Percentiles rank a stretch among this genome's conserved stretches.
These are phyloP conservation scores for Rhinolophus sinicus DNA, from an alignment of 2,113 vertebrate species.

Conservation along the genomic window DNA sequence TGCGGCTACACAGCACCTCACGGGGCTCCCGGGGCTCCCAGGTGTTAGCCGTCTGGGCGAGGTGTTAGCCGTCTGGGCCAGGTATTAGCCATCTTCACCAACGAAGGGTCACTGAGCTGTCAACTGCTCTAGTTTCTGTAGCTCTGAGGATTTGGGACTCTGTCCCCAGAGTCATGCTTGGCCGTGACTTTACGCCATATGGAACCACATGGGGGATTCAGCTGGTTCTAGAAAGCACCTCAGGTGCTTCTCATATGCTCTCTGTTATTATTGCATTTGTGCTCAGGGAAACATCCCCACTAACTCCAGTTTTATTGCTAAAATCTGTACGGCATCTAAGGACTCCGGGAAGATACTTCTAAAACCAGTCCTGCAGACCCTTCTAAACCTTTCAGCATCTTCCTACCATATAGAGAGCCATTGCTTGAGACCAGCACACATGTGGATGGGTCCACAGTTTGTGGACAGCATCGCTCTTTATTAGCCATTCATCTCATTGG, in stretches of 20 bases:
- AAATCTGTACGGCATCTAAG: not conserved
- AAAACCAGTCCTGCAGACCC: not conserved
- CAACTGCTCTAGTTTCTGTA: not conserved
- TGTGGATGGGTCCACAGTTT: not conserved
- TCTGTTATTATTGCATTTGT: not conserved
- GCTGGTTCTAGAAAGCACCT: not conserved
- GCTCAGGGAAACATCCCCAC: not conserved
- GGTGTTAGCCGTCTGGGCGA: no score
- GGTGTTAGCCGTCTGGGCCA: not conserved
- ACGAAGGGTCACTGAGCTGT: not conserved
- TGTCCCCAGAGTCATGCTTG: not conserved
- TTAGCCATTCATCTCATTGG: not conserved
- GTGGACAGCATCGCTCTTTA: not conserved
- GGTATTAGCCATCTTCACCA: not conserved
- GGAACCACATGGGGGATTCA: not conserved
- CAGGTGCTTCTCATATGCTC: not conserved
- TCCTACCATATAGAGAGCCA: not conserved
- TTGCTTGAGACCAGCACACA: not conserved
- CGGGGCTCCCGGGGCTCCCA: not conserved
- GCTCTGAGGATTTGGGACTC: not conserved
- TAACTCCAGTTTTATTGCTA: not conserved
- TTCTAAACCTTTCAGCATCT: not conserved
- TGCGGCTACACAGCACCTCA: no score
- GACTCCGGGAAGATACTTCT: not conserved
- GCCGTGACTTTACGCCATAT: not conserved